Base-by-base conservation (phyloP, 2,797 vertebrate species). In the Distichodus sexfasciatus region DNA sequence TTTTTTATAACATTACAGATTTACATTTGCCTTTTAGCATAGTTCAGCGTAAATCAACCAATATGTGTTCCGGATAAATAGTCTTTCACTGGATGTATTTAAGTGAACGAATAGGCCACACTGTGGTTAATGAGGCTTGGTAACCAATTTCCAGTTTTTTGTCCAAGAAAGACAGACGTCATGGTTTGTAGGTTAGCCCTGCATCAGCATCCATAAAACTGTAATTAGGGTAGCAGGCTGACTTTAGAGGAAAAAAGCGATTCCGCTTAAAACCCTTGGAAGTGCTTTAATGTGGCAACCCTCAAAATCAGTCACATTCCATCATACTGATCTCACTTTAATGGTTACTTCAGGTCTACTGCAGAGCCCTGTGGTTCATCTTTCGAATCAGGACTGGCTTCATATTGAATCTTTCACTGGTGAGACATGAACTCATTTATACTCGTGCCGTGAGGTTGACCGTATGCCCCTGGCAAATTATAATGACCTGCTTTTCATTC, bases 261-360 rank as follows among this genome's bases (percentile, higher is more conserved):
- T 36, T 75, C 54, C 80, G 79, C 76, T 78, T 77, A 79, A 85
- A 76, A 71, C 73, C 75, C 76, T 51, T 68, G 63, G 67, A 79
- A 73, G n/a, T 38, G 47, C 71, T 88, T 89, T 88, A 67, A 88
- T 89, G 86, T 87, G 86, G 86, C 70, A 54, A 60, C 81, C 81
- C 79, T 84, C 72, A 53, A 80, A 61, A 69, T 77, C 78, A 72
- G 26, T 51, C 65, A 74, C 85, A 87, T 90, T 88, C 81, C 82
- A 76, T 15, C 44, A 38, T 66, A 21, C 73, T 90, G 81, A 89
- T 78, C 82, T 88, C 82, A 88, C 81, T 84, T 85, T 85, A 81
- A 82, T 51, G 68, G 60, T 66, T 72, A 76, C 2, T 44, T 43
- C 21, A 35, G 50, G 67, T 73, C 57, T 71, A 60, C 9, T 33